A percentile compares a stretch with the other conserved stretches of the same genome.
These are phyloP conservation scores for Phenganax stokvisi DNA, from an alignment of 92 coral and sea anemone genomes.

Conservation along the genomic window DNA sequence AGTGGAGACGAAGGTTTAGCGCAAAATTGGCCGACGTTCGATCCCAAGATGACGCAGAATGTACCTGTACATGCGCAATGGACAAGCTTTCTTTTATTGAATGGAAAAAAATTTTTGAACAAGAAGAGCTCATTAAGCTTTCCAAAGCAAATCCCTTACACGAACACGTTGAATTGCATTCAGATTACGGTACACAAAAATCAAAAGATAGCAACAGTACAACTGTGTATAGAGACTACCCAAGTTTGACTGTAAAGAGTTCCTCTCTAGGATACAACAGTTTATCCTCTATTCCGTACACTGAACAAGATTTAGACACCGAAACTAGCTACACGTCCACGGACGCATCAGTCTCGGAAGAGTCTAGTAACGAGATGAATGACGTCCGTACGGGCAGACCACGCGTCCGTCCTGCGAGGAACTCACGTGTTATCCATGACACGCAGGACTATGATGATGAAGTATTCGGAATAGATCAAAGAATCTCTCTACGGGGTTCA, in stretches of 20 bases:
- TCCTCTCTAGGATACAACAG: slow-evolving; percentile 34
- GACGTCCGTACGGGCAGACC: background rate
- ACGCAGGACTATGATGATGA: slow-evolving; percentile 9
- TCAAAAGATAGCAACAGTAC: slow-evolving; percentile 32
- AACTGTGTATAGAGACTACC: slow-evolving; percentile 3
- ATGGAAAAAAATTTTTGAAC: slow-evolving; percentile 31
- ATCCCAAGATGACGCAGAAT: background rate
- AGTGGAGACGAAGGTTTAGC: slow-evolving; percentile 37
- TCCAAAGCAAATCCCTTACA: slow-evolving; percentile 6
- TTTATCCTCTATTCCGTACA: slow-evolving; percentile 18
- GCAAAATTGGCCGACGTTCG: slow-evolving; percentile 15
- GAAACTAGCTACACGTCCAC: slow-evolving; percentile 16
- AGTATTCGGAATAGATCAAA: background rate
- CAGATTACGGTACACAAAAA: slow-evolving; percentile 33
- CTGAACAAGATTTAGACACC: slow-evolving; percentile 23
- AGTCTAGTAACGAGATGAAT: slow-evolving; percentile 10
- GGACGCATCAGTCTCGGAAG: slow-evolving; percentile 22
- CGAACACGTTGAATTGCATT: background rate
- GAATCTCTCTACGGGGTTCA: background rate
- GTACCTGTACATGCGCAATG: slow-evolving; percentile 30
- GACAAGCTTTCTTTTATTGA: slow-evolving; percentile 19
- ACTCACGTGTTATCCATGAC: slow-evolving; percentile 10
- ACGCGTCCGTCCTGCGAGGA: slow-evolving; percentile 20
- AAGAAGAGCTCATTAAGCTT: slow-evolving; percentile 18
- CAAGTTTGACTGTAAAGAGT: slow-evolving; percentile 12